A percentile compares a stretch with the other conserved stretches of the same genome.
These are phyloP conservation scores for Limosa lapponica DNA, from an alignment of 2,797 vertebrate species.

Conservation along the genomic window DNA sequence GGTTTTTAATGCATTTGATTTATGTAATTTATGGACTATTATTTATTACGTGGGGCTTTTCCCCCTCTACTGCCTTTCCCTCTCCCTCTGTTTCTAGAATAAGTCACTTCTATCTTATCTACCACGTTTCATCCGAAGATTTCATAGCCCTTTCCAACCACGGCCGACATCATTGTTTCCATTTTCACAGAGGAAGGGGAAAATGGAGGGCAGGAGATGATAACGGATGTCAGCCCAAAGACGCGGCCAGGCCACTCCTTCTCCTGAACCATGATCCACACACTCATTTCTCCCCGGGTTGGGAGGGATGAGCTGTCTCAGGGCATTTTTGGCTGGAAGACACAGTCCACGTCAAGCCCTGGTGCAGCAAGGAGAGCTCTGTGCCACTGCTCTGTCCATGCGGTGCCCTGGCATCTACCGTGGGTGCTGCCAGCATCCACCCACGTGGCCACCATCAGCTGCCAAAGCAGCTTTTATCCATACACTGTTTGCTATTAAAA, in stretches of 20 bases:
- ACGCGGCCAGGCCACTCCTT: not conserved
- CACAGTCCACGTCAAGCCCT: not conserved
- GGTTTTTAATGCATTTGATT: not conserved
- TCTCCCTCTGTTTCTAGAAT: not conserved
- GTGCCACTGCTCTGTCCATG: accelerated
- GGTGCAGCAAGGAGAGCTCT: not conserved
- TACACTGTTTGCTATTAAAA: not conserved
- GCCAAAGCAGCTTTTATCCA: not conserved
- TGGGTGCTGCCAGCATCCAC: not conserved
- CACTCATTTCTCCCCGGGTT: not conserved
- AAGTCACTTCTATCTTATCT: not conserved
- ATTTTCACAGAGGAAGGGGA: conserved; percentile 1
- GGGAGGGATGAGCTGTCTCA: not conserved
- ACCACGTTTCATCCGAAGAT: not conserved
- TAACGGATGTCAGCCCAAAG: not conserved
- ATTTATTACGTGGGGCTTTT: not conserved
- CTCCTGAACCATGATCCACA: not conserved
- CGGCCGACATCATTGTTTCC: not conserved
- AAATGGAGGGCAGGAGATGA: not conserved
- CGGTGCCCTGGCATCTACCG: accelerated
- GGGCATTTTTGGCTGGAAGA: not conserved
- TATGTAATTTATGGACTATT: not conserved
- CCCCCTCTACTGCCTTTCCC: not conserved
- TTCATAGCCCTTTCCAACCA: not conserved
- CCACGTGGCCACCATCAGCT: accelerated